Evolutionary conservation across 1,140 invertebrate genomes (phyloP).

Genomic region (Rhynchophorus ferrugineus): DNA sequence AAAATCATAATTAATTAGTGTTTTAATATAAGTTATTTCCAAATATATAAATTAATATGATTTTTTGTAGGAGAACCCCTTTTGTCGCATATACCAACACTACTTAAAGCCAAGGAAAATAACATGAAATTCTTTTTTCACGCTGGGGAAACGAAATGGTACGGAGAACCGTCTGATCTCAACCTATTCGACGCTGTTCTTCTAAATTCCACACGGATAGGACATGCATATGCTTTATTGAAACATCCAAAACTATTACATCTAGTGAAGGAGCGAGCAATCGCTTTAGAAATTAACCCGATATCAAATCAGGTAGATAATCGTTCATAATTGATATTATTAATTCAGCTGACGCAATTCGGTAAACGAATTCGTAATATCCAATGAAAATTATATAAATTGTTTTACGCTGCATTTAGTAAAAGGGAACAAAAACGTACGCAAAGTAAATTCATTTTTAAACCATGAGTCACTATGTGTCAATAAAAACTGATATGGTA

Average conservation of each 20-base stretch:
- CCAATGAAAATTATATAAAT: no score
- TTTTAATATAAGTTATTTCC: no score
- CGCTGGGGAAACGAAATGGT: conserved; percentile 73
- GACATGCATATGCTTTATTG: conserved; percentile 56
- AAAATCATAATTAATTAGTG: no score
- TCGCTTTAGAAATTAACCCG: conserved; percentile 75
- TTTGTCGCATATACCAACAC: conserved; percentile 45
- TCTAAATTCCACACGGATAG: conserved; percentile 55
- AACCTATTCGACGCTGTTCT: conserved; percentile 65
- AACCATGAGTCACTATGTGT: no score
- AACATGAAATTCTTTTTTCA: conserved; percentile 61
- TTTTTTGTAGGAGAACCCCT: no score
- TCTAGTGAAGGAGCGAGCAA: conserved; percentile 52
- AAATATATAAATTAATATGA: no score
- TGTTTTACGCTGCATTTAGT: no score
- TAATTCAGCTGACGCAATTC: background rate
- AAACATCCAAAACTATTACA: conserved; percentile 68
- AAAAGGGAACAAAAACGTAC: no score
- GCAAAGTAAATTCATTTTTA: no score
- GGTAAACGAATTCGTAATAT: no score
- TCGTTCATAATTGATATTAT: background rate
- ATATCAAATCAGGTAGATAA: conserved; percentile 71
- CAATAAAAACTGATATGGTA: no score
- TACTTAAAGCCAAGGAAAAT: conserved; percentile 42
- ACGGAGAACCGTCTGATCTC: conserved; percentile 52